Evolutionary conservation across 2,113 vertebrate genomes (phyloP), one percentile per base, ranked within the genome.

Genomic region (Sphyrna mokarran): DNA sequence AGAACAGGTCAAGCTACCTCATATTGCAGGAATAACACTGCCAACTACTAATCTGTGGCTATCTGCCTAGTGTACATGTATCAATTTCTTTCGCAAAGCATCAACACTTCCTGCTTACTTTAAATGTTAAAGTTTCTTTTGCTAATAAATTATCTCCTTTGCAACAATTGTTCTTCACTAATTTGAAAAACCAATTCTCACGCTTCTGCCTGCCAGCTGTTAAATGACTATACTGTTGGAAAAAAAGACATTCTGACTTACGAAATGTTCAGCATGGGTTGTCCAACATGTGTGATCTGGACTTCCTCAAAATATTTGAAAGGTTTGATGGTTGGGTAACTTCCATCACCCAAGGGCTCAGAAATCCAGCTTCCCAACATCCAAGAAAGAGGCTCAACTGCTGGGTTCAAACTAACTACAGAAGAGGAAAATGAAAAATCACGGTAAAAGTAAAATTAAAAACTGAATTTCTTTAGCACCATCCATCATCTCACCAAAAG

Each of bases 341-440:
- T 97, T 48, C 98, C 98, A 0, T 98, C 97, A 0, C 99, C 99
- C 0, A 98, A 98, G 0, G 98, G 98, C 63, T 99, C 98, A 0
- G 98, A 98, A 95, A 98, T 97, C 99, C 99, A 99, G 95, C 98
- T 98, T 70, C 99, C 99, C 97, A 99, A 97, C 96, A 99, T 98
- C 99, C 99, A 99, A 95, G 98, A 98, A 6, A 99, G 97, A 3
- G 98, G 98, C 29, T 98, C 97, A 96, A 98, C 96, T 68, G 97
- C 97, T 0, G 98, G 97, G 96, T 98, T 99, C 98, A 99, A 96
- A 96, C 96, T 96, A 33, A 96, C 97, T 96, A 97, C 97, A 98
- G 97, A 68, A 48, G 61, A 96, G 80, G 18, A 20, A 18, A 95
- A 96, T 76, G 29, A 95, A 96, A 18, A 29, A 6, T 61, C 23